These are phyloP conservation scores for Ectemnius continuus DNA, from an alignment of 2,888 invertebrate species.

Conservation along the genomic window DNA sequence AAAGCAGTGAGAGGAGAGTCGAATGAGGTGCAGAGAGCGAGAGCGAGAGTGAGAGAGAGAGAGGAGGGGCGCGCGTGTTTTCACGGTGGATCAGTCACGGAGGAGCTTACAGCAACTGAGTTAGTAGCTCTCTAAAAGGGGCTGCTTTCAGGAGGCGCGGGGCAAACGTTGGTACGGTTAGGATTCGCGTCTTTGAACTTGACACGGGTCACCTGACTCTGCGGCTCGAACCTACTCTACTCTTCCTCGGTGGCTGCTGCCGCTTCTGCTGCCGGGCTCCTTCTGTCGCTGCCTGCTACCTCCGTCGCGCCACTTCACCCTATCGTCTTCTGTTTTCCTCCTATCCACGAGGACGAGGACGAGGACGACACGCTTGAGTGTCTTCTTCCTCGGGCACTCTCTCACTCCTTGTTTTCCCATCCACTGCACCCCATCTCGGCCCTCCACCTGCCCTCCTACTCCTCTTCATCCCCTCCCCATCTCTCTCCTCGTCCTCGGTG, in stretches of 20 bases:
- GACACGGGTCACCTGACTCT: conserved; percentile 75
- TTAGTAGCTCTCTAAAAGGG: conserved; percentile 44
- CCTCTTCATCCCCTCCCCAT: conserved; percentile 18
- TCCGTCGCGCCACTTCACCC: conserved; percentile 12
- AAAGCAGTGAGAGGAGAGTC: conserved; percentile 39
- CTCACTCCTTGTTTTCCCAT: not conserved
- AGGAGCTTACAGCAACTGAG: conserved; percentile 42
- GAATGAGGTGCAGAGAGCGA: too few relatives aligned
- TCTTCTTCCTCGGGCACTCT: too few relatives aligned
- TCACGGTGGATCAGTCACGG: conserved; percentile 67
- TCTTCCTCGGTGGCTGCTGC: not conserved
- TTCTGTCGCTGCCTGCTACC: conserved; percentile 18
- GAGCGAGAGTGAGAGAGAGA: too few relatives aligned
- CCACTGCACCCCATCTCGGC: conserved; percentile 5
- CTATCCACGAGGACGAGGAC: not conserved
- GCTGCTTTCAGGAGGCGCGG: conserved; percentile 57
- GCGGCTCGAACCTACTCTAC: conserved; percentile 45
- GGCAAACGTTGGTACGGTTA: conserved; percentile 58
- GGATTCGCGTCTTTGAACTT: conserved; percentile 75
- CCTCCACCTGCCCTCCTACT: conserved; percentile 25
- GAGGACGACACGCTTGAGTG: not conserved
- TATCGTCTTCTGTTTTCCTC: conserved; percentile 8
- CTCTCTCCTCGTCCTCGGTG: conserved; percentile 6
- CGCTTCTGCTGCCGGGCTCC: conserved; percentile 9
- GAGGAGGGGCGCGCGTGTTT: conserved; percentile 46